Base-by-base conservation (phyloP, 2,888 invertebrate genomes). In the Eristalinus aeneus region DNA sequence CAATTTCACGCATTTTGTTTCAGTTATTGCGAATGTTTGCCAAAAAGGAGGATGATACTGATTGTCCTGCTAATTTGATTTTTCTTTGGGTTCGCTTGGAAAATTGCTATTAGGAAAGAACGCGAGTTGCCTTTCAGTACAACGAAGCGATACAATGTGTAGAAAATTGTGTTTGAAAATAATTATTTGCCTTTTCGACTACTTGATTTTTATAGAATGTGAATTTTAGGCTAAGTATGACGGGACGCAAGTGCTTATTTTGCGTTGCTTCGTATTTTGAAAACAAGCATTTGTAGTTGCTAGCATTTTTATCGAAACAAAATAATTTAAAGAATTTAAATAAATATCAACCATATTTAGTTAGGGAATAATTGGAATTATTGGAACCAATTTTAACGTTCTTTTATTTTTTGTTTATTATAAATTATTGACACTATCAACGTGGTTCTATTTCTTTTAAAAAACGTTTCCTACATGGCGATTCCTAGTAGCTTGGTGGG, bases 1-100 rank as follows among this genome's bases (percentile, higher is more conserved):
- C 97, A 93, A 98, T 98, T 95, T 98, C 98, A 94, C 98, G 96
- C 98, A 98, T 98, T 94, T 94, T 95, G 20, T 58, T 79, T 5
- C 71, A 12, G n/a, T 65, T n/a, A 27, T 69, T 27, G 16, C 5
- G 22, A 32, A 12, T 68, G 5, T 34, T 34, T 54, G 36, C 63
- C 32, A 68, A 64, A 74, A 74, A 5, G 6, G 10, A 32, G 63
- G 20, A 56, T 39, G 10, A 27, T 39, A 58, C 39, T 6, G 32
- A 46, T 32, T 32, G 65, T 11, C n/a, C 39, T 56, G 10, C 20
- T 67, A 61, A 67, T 54, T 54, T 39, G n/a, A n/a, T 27, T 5
- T 61, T 79, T 65, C 53, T 46, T 60, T 27, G 31, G 10, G 20
- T 54, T 67, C 58, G 58, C 31, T 54, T 9, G 32, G 56, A 60